Evolutionary conservation across 1,140 invertebrate genomes (phyloP), one percentile per base, ranked within the genome.

Genomic region (Xylocopa sonorina): DNA sequence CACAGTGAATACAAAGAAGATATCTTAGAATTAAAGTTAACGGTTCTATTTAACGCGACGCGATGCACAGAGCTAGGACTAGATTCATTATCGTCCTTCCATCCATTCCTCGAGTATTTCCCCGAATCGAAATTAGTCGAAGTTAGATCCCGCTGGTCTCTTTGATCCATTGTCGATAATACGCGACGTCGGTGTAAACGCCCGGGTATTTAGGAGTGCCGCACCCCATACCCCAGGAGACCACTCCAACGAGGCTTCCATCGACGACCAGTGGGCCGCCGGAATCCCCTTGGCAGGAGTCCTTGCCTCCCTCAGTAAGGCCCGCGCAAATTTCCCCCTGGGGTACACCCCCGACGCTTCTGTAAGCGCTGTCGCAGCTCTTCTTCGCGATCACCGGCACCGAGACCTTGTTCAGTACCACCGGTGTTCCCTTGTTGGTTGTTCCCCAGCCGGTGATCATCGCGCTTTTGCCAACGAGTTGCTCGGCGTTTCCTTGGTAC

Each of bases 241-340:
- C 94, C 21, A 96, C 92, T 41, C 95, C 95, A 67, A 91, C 91
- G 0, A 93, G 80, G 10, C 88, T 78, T 16, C 92, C 88, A 34
- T 89, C 79, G 10, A 87, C 38, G 24, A 88, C 83, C 21, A 93
- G 51, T 0, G 93, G 93, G 3, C 93, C 93, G 63, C 93, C 93
- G 0, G 92, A 93, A 66, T 94, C 93, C 6, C 93, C 96, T 86
- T 96, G 95, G 83, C 96, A 96, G 6, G 96, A 94, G 87, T 96
- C 96, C 85, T 94, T 95, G 38, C 95, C 95, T 10, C 95, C 96
- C 48, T 94, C 89, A 0, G 89, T 86, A 80, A 93, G 94, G 6
- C 95, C 96, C 48, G 96, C 96, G 89, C 96, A 97, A 38, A 97
- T 90, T 94, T 96, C 96, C 14, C 94, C 94, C 14, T 94, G 89